These are phyloP conservation scores for Atlantisia rogersi DNA, from an alignment of 2,113 vertebrate species.

Conservation along the genomic window DNA sequence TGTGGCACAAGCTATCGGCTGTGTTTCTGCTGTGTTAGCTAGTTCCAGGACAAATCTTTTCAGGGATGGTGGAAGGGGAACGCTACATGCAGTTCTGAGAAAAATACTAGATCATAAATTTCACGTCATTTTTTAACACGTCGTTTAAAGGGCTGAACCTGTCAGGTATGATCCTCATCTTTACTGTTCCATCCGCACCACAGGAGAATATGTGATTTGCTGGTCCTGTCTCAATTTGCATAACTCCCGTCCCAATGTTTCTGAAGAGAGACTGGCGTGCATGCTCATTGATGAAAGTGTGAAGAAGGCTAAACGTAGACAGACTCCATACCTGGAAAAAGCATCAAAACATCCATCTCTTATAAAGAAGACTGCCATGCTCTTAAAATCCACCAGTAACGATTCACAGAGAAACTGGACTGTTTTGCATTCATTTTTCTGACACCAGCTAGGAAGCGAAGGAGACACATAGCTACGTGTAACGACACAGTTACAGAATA, in stretches of 20 bases:
- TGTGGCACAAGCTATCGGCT: constrained; percentile 59
- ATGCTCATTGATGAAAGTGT: constrained; percentile 91
- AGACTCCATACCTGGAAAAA: constrained; percentile 91
- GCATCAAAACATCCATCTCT: not conserved
- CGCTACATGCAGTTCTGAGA: not conserved
- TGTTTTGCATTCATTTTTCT: not conserved
- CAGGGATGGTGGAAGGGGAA: constrained; percentile 2
- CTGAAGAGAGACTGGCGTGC: constrained; percentile 96
- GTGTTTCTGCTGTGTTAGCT: constrained; percentile 57
- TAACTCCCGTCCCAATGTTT: constrained; percentile 97
- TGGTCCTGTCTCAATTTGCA: constrained; percentile 95
- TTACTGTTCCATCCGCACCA: constrained; percentile 97
- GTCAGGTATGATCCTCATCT: constrained; percentile 94
- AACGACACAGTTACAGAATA: not conserved
- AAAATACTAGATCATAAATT: constrained; percentile 85
- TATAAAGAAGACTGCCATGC: not conserved
- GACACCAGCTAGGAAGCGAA: not conserved
- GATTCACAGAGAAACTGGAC: not conserved
- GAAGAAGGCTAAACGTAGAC: constrained; percentile 83
- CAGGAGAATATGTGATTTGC: constrained; percentile 96
- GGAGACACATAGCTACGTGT: not conserved
- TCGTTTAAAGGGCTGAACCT: constrained; percentile 82
- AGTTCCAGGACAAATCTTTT: constrained; percentile 48
- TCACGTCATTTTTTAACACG: constrained; percentile 86
- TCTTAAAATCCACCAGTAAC: not conserved